Conservation (phyloP, 2,797 vertebrate species). For the Falco berigora region DNA sequence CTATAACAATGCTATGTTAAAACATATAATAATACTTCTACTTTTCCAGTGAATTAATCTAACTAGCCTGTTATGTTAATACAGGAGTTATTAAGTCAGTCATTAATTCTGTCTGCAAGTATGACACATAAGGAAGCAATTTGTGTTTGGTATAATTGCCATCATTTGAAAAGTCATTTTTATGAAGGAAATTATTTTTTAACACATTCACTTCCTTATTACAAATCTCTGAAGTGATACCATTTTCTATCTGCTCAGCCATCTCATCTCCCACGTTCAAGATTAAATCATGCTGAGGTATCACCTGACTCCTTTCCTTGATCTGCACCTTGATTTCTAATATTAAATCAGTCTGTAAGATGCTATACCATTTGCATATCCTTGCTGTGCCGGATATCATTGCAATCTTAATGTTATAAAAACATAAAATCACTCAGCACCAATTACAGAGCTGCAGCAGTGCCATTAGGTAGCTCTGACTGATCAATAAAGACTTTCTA, state of each 20-base stretch:
- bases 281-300: background rate
- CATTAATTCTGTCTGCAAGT: constrained; percentile 44
- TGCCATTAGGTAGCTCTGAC: background rate
- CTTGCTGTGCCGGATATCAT: background rate
- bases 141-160: constrained; percentile 24
- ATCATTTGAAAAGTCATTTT: constrained; percentile 24
- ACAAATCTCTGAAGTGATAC: background rate
- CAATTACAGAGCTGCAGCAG: background rate
- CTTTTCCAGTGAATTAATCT: constrained; percentile 39
- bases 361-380: background rate
- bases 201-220: background rate
- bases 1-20: constrained; percentile 3
- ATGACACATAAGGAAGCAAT: constrained; percentile 39
- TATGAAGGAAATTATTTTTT: background rate
- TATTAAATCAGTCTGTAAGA: background rate
- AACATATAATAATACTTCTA: background rate
- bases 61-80: constrained; percentile 39
- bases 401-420: background rate
- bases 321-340: background rate
- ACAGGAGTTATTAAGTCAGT: constrained; percentile 11
- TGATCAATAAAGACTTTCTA: constrained; percentile 13
- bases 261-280: background rate
- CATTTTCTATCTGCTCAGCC: background rate
- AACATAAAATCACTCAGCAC: background rate
- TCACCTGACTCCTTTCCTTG: background rate